Conservation (phyloP, 2,797 vertebrate species). For the Micromesistius poutassou region DNA sequence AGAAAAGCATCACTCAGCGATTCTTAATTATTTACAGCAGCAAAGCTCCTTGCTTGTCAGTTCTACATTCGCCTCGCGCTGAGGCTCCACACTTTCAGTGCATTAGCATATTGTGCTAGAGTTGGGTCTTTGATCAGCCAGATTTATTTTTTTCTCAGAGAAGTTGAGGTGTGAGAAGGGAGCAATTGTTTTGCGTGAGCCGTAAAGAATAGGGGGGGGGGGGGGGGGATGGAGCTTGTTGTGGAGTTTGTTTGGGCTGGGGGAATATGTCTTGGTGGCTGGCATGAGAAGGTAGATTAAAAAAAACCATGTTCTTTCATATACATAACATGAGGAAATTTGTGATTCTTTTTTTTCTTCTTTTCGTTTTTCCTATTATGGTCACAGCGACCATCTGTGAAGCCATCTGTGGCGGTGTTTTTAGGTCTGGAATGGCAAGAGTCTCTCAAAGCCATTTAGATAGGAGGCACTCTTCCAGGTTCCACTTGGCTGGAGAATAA, state of each 20-base stretch:
- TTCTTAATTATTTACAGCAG: conserved; percentile 76
- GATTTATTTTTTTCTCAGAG: not conserved
- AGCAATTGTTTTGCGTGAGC: not conserved
- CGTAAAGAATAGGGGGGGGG: not conserved
- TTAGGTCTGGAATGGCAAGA: conserved; percentile 46
- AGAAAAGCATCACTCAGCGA: conserved; percentile 70
- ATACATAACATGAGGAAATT: not conserved
- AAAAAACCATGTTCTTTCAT: not conserved
- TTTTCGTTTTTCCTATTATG: conserved; percentile 42
- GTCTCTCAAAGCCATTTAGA: conserved; percentile 35
- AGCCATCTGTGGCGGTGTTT: conserved; percentile 64
- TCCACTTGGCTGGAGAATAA: conserved; percentile 60
- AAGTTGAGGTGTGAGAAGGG: not conserved
- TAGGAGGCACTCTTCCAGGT: conserved; percentile 59
- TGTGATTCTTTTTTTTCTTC: conserved; percentile 6
- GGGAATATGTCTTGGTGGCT: not conserved
- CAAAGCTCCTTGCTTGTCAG: conserved; percentile 46
- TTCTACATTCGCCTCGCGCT: conserved; percentile 9
- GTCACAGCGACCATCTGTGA: conserved; percentile 62
- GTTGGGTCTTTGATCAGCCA: not conserved
- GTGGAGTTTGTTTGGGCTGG: not conserved
- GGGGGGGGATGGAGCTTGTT: not conserved
- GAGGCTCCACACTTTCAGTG: not conserved
- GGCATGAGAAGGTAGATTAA: not conserved
- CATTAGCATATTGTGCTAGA: conserved; percentile 18